Conservation (phyloP, 2,888 invertebrate genomes). For the Apamea monoglypha region DNA sequence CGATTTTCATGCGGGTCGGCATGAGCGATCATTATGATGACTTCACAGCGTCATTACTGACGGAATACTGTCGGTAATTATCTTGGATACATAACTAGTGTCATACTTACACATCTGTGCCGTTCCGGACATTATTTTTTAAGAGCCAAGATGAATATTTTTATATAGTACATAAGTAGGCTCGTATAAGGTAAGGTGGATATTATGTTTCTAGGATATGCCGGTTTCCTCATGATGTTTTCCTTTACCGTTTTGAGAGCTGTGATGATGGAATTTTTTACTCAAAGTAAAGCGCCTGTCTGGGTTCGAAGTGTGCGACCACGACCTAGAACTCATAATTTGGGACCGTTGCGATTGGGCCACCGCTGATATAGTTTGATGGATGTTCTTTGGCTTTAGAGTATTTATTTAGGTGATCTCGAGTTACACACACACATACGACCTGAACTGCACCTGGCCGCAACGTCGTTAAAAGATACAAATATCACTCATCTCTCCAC, state of each 20-base stretch:
- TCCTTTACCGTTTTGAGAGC: too few relatives aligned
- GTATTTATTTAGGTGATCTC: neutral
- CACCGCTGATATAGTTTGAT: neutral
- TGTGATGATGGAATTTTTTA: too few relatives aligned
- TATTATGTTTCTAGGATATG: too few relatives aligned
- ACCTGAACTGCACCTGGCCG: too few relatives aligned
- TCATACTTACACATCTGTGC: conserved; percentile 43
- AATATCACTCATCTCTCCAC: too few relatives aligned
- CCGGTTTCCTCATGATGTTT: too few relatives aligned
- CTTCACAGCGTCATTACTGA: conserved; percentile 75
- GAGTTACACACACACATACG: neutral
- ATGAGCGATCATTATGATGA: conserved; percentile 82
- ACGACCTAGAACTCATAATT: neutral
- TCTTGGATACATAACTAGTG: conserved; percentile 59
- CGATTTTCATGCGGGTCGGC: conserved; percentile 81
- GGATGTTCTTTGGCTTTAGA: neutral
- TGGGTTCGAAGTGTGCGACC: neutral
- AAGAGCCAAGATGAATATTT: conserved; percentile 4
- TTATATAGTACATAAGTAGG: neutral
- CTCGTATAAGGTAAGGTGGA: too few relatives aligned
- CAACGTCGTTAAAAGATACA: too few relatives aligned
- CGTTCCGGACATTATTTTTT: conserved; percentile 38
- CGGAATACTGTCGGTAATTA: conserved; percentile 67
- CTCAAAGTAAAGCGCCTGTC: neutral
- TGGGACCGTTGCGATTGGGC: neutral